A percentile compares a stretch with the other conserved stretches of the same genome.
These are phyloP conservation scores for Phocides pigmalion DNA, from an alignment of 1,140 invertebrate genomes.

Conservation along the genomic window DNA sequence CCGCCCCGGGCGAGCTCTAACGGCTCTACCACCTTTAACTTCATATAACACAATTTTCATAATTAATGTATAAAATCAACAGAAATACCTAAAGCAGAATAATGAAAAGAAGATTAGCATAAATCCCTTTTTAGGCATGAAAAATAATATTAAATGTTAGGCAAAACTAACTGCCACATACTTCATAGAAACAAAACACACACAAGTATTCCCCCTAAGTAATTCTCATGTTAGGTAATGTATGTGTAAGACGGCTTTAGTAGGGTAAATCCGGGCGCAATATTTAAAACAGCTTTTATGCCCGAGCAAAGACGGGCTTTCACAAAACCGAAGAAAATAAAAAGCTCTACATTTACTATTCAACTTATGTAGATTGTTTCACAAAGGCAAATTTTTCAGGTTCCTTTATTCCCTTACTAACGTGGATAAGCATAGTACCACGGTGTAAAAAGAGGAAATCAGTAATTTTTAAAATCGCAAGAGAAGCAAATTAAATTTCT, in stretches of 20 bases:
- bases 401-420: slow-evolving; percentile 30
- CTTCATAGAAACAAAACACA: slow-evolving; percentile 37
- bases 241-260: slow-evolving; percentile 62
- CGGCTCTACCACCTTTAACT: too few species aligned
- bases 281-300: slow-evolving; percentile 73
- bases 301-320: slow-evolving; percentile 58
- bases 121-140: slow-evolving; percentile 7
- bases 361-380: slow-evolving; percentile 41
- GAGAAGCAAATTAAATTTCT: background rate
- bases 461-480: slow-evolving; percentile 3
- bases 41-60: too few species aligned
- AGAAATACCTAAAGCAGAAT: too few species aligned
- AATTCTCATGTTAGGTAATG: slow-evolving; percentile 56
- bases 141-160: slow-evolving; percentile 32
- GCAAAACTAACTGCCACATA: slow-evolving; percentile 11
- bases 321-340: slow-evolving; percentile 52
- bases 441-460: slow-evolving; percentile 10
- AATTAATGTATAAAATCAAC: too few species aligned
- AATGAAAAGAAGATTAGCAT: background rate
- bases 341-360: slow-evolving; percentile 58
- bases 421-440: background rate
- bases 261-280: slow-evolving; percentile 62
- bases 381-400: slow-evolving; percentile 31
- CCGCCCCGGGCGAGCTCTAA: too few species aligned
- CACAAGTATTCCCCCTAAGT: slow-evolving; percentile 45